A percentile compares a stretch with the other conserved stretches of the same genome.
Conservation (phyloP, 2,797 vertebrate genomes). For the Periophthalmus magnuspinnatus region DNA sequence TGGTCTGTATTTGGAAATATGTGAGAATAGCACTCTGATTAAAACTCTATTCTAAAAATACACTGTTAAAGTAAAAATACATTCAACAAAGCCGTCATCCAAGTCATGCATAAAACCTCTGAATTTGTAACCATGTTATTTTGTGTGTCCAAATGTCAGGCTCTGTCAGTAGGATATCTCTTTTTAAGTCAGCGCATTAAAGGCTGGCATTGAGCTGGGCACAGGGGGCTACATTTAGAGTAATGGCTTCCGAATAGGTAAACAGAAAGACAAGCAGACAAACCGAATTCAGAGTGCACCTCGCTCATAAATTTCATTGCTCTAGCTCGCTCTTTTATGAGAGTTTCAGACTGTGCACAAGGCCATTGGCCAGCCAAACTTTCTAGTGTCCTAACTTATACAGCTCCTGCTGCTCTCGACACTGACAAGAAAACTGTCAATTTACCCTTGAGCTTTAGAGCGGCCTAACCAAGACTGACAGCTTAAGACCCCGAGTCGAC, state of each 20-base stretch:
- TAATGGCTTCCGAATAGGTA: slow-evolving; percentile 43
- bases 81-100: not conserved
- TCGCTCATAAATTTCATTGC: slow-evolving; percentile 51
- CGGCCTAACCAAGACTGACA: slow-evolving; percentile 60
- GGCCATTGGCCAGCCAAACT: slow-evolving; percentile 46
- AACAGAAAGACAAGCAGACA: slow-evolving; percentile 57
- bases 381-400: slow-evolving; percentile 45
- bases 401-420: slow-evolving; percentile 43
- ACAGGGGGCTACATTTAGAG: slow-evolving; percentile 33
- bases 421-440: slow-evolving; percentile 55
- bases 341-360: slow-evolving; percentile 46
- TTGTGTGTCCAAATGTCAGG: slow-evolving; percentile 45
- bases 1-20: not conserved
- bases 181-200: slow-evolving; percentile 39
- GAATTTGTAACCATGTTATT: slow-evolving; percentile 36
- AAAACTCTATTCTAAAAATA: not conserved
- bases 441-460: slow-evolving; percentile 57
- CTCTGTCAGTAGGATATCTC: slow-evolving; percentile 44
- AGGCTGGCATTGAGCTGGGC: slow-evolving; percentile 41
- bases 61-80: not conserved
- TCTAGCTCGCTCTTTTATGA: slow-evolving; percentile 35
- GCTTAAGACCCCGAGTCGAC: slow-evolving; percentile 29
- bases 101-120: slow-evolving; percentile 24
- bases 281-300: slow-evolving; percentile 32
- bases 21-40: not conserved